Evolutionary conservation across 1,140 invertebrate genomes (phyloP).

Genomic region (Luehdorfia chinensis): DNA sequence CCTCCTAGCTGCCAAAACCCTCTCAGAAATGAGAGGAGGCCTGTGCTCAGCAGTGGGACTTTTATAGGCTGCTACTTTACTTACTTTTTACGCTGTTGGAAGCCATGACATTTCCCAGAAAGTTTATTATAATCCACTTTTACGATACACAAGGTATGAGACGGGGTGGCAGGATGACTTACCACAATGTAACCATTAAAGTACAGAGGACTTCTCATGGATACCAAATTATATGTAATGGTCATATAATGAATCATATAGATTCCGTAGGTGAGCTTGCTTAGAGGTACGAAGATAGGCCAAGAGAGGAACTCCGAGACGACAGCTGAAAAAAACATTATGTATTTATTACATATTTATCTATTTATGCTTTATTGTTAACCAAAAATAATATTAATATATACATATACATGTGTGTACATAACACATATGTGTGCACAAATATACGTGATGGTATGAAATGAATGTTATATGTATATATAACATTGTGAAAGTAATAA

Average conservation of each 20-base stretch:
- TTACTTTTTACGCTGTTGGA: no score
- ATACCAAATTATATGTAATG: not conserved
- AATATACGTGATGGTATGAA: no score
- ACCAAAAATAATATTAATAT: not conserved
- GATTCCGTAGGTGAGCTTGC: slow-evolving; percentile 10
- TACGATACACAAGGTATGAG: no score
- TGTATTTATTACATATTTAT: not conserved
- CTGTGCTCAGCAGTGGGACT: no score
- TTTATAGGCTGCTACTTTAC: no score
- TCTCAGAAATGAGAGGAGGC: no score
- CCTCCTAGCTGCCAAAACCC: no score
- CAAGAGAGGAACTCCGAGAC: slow-evolving; percentile 1
- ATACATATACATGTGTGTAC: not conserved
- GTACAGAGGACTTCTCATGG: not conserved
- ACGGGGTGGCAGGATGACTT: not conserved
- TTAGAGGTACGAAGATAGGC: not conserved
- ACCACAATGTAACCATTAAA: not conserved
- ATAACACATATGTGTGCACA: no score
- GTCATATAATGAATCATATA: slow-evolving; percentile 15
- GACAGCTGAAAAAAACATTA: not conserved
- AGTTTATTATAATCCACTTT: no score
- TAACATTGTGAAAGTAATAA: no score
- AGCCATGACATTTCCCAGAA: no score
- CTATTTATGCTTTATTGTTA: not conserved
- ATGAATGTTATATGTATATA: no score